Evolutionary conservation across 1,140 invertebrate genomes (phyloP), one percentile per base, ranked within the genome.

Genomic region (Littorina saxatilis): DNA sequence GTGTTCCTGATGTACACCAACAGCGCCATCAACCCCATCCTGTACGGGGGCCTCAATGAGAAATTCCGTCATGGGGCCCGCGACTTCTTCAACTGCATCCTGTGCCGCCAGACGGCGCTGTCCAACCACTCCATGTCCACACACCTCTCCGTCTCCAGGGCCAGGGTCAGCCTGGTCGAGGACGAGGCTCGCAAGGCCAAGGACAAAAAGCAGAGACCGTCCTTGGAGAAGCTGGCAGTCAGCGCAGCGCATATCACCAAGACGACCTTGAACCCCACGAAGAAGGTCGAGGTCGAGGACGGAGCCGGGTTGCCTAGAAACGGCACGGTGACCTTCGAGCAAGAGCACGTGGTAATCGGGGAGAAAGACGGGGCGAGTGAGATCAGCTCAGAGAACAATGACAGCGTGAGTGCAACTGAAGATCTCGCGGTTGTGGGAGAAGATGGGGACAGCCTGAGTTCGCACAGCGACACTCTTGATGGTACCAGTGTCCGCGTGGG

Each of bases 11-110:
- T 93, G 66, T 93, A 94, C 81, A 91, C 90, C 23, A 94, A 94
- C 89, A 93, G 92, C 55, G 92, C 92, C 40, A 85, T 93, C 58
- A 94, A 94, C 86, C 93, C 93, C 0, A 86, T 94, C 35, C 89
- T 94, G 43, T 94, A 94, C 83, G 93, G 93, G 39, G 93, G 93
- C 23, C 88, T 94, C 79, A 93, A 94, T 84, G 91, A 91, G 27
- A 92, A 91, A 61, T 92, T 91, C 81, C 84, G 89, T 66, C 87
- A 81, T 17, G 90, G 87, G 3, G 87, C 89, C 47, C 83, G 84
- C 52, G 80, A 87, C 58, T 81, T 89, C 17, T 72, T 90, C 35
- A 83, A 83, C 68, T 50, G 70, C 23, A n/a, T 73, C 40, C 70
- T 73, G 70, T 47, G 70, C 43, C 70, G 43, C 17, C 20, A 27